A percentile compares a stretch with the other conserved stretches of the same genome.
Conservation (phyloP, 2,797 vertebrate genomes). For the Falco naumanni region DNA sequence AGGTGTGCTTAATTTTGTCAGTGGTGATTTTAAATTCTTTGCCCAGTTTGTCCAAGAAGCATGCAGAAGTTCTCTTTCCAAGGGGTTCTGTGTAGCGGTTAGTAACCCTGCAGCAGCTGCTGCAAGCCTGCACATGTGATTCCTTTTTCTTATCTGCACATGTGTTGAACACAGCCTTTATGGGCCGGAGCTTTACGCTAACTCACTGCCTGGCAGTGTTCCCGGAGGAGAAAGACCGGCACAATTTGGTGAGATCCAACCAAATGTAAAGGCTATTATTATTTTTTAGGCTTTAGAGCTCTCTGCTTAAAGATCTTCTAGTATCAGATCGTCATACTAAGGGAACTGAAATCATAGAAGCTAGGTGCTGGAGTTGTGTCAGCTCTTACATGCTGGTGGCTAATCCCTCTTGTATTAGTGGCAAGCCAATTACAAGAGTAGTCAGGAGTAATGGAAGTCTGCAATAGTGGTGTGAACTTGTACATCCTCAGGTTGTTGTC, state of each 20-base stretch:
- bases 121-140: neutral
- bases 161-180: neutral
- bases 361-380: neutral
- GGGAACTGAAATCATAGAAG: neutral
- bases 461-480: neutral
- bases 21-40: neutral
- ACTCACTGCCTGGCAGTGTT: neutral
- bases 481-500: neutral
- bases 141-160: neutral
- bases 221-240: neutral
- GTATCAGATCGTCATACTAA: neutral
- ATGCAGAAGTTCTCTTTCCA: neutral
- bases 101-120: neutral
- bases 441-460: neutral
- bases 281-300: neutral
- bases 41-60: neutral
- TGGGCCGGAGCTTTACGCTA: neutral
- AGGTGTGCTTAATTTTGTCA: neutral
- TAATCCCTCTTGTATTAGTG: neutral
- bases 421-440: neutral
- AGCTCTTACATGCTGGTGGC: neutral
- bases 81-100: neutral
- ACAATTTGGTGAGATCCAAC: neutral
- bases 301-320: neutral
- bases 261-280: neutral